phyloP scores from a whole-genome alignment of 2,797 vertebrate species.

The Molossus alvarezi region DNA sequence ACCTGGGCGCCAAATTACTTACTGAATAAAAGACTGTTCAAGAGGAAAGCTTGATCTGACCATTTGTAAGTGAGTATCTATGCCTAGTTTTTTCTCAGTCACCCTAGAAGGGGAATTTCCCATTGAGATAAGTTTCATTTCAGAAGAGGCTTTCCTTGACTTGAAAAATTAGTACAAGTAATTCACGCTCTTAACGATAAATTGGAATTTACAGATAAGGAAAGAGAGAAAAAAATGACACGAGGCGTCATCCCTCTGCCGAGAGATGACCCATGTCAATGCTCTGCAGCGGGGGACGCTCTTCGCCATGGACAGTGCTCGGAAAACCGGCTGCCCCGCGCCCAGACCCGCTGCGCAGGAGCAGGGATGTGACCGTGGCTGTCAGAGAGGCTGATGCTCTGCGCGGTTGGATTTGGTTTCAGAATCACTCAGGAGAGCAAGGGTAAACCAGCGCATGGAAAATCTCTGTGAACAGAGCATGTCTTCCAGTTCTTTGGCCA shows the following conservation, averaged over 20 bases:
- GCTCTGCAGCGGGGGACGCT: not conserved
- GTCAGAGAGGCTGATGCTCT: no score
- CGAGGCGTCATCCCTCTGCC: slow-evolving; percentile 23
- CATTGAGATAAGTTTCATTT: slow-evolving; percentile 66
- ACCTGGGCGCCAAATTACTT: not conserved
- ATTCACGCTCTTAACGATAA: slow-evolving; percentile 66
- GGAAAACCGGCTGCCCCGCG: not conserved
- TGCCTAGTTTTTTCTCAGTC: slow-evolving; percentile 69
- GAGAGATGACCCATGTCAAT: slow-evolving; percentile 36
- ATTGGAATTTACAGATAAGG: slow-evolving; percentile 76
- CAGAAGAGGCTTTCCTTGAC: slow-evolving; percentile 67
- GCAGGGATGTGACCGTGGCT: not conserved
- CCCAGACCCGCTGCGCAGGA: not conserved
- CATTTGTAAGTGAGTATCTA: slow-evolving; percentile 65
- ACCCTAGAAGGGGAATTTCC: slow-evolving; percentile 67
- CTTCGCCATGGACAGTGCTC: not conserved
- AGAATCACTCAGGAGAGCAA: not conserved
- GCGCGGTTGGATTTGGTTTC: not conserved
- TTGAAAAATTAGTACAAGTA: slow-evolving; percentile 75
- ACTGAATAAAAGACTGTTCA: not conserved
- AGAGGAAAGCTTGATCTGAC: slow-evolving; percentile 23
- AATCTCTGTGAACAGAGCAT: not conserved
- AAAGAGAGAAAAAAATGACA: slow-evolving; percentile 70
- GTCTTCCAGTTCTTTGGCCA: not conserved
- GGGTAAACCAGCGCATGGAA: not conserved